These are phyloP conservation scores for Megaceryle torquata DNA, from an alignment of 2,113 vertebrate species.

Conservation along the genomic window DNA sequence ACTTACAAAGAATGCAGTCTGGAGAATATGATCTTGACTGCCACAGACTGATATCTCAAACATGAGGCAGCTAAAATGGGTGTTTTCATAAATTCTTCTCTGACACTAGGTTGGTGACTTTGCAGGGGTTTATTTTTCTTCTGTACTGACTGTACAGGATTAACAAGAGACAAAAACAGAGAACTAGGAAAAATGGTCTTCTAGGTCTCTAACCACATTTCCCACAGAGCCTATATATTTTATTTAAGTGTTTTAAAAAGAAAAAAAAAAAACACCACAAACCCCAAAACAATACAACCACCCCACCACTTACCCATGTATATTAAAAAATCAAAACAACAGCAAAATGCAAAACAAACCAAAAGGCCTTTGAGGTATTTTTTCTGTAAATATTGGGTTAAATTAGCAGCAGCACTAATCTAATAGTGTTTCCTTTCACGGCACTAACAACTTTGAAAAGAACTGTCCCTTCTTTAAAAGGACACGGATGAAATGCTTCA, in stretches of 20 bases:
- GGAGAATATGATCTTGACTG: slow-evolving; percentile 47
- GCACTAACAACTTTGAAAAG: background rate
- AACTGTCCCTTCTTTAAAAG: background rate
- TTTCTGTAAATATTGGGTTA: background rate
- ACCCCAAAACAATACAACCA: background rate
- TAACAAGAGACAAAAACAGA: background rate
- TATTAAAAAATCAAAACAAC: background rate
- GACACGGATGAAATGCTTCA: background rate
- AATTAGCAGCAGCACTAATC: background rate
- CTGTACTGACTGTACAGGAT: background rate
- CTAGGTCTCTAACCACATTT: background rate
- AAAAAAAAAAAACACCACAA: background rate
- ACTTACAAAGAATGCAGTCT: slow-evolving; percentile 55
- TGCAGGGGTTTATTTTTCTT: background rate
- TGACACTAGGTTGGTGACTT: background rate
- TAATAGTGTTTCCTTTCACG: background rate
- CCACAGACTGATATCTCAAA: slow-evolving; percentile 5
- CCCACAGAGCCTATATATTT: background rate
- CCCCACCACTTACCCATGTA: background rate
- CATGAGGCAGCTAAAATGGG: slow-evolving; percentile 22
- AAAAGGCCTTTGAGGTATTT: background rate
- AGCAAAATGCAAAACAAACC: background rate
- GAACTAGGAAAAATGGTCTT: background rate
- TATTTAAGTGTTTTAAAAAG: background rate
- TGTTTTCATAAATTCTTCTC: background rate